Evolutionary conservation across 2,113 vertebrate genomes (phyloP).

Genomic region (Cichladusa arquata): DNA sequence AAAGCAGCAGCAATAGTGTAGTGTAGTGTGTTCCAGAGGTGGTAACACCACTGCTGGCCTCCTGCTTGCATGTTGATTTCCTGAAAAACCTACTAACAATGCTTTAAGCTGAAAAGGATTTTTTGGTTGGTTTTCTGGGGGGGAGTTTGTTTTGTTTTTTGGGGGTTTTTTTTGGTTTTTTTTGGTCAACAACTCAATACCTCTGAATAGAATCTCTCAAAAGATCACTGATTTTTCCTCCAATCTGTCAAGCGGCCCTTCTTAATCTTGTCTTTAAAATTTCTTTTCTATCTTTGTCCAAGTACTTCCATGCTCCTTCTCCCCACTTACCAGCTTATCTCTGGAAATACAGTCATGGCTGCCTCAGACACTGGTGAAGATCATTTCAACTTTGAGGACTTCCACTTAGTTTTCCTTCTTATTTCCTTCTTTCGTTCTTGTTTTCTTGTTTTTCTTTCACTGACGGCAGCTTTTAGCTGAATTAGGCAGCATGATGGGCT

Average conservation of each 20-base stretch:
- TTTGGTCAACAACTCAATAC: neutral
- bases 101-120: neutral
- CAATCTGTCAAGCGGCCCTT: neutral
- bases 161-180: too few relatives aligned
- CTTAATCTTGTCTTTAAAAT: neutral
- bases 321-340: neutral
- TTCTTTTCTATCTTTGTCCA: neutral
- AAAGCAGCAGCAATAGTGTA: neutral
- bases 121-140: too few relatives aligned
- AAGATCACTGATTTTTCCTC: neutral
- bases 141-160: too few relatives aligned
- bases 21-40: neutral
- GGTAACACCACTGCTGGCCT: neutral
- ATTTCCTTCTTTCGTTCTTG: neutral
- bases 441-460: neutral
- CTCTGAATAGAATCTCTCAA: neutral
- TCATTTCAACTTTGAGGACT: neutral
- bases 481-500: neutral
- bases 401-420: neutral
- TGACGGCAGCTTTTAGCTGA: neutral
- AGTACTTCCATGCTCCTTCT: neutral
- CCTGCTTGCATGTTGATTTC: slow-evolving; percentile 22
- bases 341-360: neutral
- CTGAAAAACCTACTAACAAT: slow-evolving; percentile 46
- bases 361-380: neutral